Evolutionary conservation across 2,888 invertebrate genomes (phyloP).

Genomic region (Cosmopolites sordidus): DNA sequence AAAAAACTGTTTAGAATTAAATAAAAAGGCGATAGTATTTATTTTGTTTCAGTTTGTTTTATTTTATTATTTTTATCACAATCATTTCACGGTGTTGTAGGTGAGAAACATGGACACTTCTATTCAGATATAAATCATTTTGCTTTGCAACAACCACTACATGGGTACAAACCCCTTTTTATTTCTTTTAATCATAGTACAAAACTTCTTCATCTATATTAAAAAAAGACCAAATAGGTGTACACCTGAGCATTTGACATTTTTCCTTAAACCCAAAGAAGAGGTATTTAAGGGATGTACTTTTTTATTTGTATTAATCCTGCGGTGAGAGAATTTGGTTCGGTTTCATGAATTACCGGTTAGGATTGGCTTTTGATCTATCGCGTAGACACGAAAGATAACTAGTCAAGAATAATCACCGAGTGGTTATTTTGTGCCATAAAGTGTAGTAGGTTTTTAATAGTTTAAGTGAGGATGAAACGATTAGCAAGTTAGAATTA

Average conservation of each 20-base stretch:
- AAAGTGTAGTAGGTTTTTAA: constrained; percentile 6
- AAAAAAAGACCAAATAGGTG: constrained; percentile 22
- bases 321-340: neutral
- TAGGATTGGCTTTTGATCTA: constrained; percentile 15
- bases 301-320: neutral
- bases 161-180: neutral
- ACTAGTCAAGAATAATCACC: constrained; percentile 20
- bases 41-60: constrained; percentile 20
- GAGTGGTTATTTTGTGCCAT: constrained; percentile 24
- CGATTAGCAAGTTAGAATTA: too few relatives aligned
- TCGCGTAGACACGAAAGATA: constrained; percentile 14
- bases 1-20: constrained; percentile 20
- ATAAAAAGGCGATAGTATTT: constrained; percentile 20
- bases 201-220: constrained; percentile 15
- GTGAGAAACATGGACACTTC: neutral
- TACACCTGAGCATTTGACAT: constrained; percentile 8
- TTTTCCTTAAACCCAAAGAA: constrained; percentile 1
- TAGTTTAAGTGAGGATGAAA: too few relatives aligned
- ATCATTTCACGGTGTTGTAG: neutral
- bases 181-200: constrained; percentile 20
- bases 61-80: constrained; percentile 14
- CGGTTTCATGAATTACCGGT: neutral
- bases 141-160: neutral
- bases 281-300: neutral
- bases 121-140: neutral